Evolutionary conservation across 2,888 invertebrate species (phyloP).

Genomic region (Lissocephala sabroskyi): DNA sequence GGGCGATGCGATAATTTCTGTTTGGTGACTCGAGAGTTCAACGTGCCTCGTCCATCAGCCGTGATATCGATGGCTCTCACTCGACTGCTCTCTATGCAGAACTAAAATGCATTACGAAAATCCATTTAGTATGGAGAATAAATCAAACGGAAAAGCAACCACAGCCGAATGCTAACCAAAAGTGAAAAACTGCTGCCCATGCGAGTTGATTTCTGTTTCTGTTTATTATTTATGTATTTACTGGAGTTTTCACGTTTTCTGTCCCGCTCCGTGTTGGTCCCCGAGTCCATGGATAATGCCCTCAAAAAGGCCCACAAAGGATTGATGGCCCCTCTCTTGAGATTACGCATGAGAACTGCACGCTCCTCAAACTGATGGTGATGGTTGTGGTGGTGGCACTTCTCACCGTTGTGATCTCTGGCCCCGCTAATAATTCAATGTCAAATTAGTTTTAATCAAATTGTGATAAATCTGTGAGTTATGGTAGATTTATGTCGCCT

Average conservation of each 20-base stretch:
- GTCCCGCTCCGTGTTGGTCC: constrained; percentile 22
- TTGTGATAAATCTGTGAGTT: constrained; percentile 44
- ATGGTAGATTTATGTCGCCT: not conserved
- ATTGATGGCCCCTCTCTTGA: constrained; percentile 47
- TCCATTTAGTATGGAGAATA: constrained; percentile 59
- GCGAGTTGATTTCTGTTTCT: constrained; percentile 23
- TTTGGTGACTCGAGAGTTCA: constrained; percentile 10
- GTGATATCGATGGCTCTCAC: not conserved
- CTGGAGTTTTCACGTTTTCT: constrained; percentile 7
- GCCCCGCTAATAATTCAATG: constrained; percentile 52
- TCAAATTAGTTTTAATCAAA: constrained; percentile 58
- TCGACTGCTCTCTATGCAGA: constrained; percentile 29
- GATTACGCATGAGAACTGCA: too few species aligned
- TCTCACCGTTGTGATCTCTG: constrained; percentile 4
- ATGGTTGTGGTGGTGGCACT: not conserved
- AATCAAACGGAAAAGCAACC: constrained; percentile 51
- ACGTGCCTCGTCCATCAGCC: constrained; percentile 9
- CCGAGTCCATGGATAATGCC: constrained; percentile 4
- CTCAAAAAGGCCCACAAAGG: too few species aligned
- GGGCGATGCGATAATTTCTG: constrained; percentile 38
- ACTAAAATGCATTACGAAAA: constrained; percentile 63
- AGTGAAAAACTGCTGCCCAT: constrained; percentile 30
- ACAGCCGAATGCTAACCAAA: constrained; percentile 22
- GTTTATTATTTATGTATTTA: constrained; percentile 51
- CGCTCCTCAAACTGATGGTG: too few species aligned